Evolutionary conservation across 2,113 vertebrate genomes (phyloP), one percentile per base, ranked within the genome.

Genomic region (Ceyx melanurus): DNA sequence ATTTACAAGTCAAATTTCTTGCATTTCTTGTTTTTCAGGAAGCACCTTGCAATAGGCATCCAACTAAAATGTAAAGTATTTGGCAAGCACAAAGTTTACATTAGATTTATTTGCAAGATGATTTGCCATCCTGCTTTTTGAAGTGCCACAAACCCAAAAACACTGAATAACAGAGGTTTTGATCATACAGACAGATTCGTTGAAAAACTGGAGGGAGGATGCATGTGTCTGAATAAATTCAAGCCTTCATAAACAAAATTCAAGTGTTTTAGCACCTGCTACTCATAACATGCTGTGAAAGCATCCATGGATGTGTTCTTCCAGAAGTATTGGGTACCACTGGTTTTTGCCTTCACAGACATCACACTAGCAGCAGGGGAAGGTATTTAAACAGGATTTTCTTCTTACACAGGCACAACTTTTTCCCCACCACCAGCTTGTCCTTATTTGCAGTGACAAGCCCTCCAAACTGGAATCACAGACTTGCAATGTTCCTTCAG

Each of bases 121-220:
- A 79, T 71, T 84, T 82, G 66, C 75, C 79, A 22, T 0, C 2
- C 12, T 56, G 37, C 37, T 90, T 91, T 94, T 71, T 87, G 78
- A 95, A 91, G 87, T 72, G 57, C 43, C 72, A 56, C 75, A 74
- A 88, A 89, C 56, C 71, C 37, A 37, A 96, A 93, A 94, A 83
- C 40, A 83, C 23, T 29, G 29, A 91, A 57, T 51, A 87, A 68
- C 76, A 11, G 22, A 85, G 54, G 31, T 46, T 67, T 51, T 82
- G 67, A 87, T 58, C 46, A n/a, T 9, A 94, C 37, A 50, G 70
- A 72, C 35, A 72, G 26, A 80, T 93, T 80, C 0, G 0, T 85
- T 90, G 70, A 19, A 71, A 93, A 87, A 48, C 50, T 1, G 0
- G 0, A 76, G n/a, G 64, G 54, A 91, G 45, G 10, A 54, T 42